Conservation (phyloP, 1,140 invertebrate species). For the Macrotrachela quadricornifera region DNA sequence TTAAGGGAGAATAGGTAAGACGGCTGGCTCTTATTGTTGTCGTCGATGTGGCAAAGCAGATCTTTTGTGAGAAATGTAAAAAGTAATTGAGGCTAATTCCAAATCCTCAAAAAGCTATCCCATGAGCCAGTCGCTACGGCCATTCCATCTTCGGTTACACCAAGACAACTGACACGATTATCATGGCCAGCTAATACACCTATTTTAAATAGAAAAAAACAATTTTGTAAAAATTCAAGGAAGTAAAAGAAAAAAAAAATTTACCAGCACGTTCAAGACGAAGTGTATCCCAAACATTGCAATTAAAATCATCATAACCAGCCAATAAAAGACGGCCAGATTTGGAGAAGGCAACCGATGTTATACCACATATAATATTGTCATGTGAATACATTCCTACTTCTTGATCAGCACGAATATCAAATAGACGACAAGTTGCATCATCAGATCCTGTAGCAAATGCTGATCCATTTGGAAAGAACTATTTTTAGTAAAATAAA, state of each 20-base stretch:
- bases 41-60: too few relatives aligned
- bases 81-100: slow-evolving; percentile 50
- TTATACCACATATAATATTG: slow-evolving; percentile 96
- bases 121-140: slow-evolving; percentile 86
- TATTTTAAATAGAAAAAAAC: slow-evolving; percentile 27
- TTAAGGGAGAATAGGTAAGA: too few relatives aligned
- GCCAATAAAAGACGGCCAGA: slow-evolving; percentile 77
- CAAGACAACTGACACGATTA: slow-evolving; percentile 82
- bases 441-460: slow-evolving; percentile 96
- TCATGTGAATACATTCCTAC: slow-evolving; percentile 92
- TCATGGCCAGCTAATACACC: slow-evolving; percentile 86
- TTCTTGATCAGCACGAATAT: slow-evolving; percentile 78
- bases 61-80: too few relatives aligned
- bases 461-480: slow-evolving; percentile 83
- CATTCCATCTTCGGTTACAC: slow-evolving; percentile 90
- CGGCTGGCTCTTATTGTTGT: too few relatives aligned
- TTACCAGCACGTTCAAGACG: slow-evolving; percentile 86
- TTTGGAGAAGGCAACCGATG: slow-evolving; percentile 87
- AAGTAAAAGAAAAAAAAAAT: slow-evolving; percentile 10
- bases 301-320: slow-evolving; percentile 95
- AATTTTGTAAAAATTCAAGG: too few relatives aligned
- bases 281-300: slow-evolving; percentile 96
- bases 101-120: slow-evolving; percentile 91
- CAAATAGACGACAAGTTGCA: slow-evolving; percentile 86
- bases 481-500: too few relatives aligned